These are phyloP conservation scores for Tyrophagus putrescentiae DNA, from an alignment of 1,140 invertebrate species.

Conservation along the genomic window DNA sequence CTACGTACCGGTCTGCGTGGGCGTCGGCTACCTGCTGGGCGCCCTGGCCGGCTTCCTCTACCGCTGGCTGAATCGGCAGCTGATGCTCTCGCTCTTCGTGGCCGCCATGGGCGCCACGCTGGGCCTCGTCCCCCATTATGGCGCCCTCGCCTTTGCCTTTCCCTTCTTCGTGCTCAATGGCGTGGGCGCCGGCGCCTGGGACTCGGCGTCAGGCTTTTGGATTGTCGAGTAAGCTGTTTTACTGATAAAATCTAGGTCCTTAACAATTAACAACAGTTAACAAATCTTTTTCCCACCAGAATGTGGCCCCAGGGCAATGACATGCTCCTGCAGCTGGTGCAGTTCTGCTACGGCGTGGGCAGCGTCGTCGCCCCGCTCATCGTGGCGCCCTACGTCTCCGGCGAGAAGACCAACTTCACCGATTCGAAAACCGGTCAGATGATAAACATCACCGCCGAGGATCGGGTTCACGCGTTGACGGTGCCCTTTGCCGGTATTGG, in stretches of 20 bases:
- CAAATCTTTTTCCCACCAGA: too few species aligned
- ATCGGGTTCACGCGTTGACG: neutral
- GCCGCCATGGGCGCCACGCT: neutral
- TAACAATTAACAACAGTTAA: too few species aligned
- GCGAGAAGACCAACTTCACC: neutral
- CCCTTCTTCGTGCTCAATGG: neutral
- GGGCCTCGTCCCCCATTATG: neutral
- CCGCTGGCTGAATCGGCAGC: conserved; percentile 4
- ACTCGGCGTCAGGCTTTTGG: neutral
- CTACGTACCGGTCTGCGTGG: neutral
- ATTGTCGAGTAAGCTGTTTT: too few species aligned
- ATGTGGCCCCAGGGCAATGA: conserved; percentile 12
- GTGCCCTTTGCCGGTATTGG: neutral
- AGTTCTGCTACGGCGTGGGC: conserved; percentile 10
- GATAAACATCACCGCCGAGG: neutral
- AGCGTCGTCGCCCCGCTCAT: neutral
- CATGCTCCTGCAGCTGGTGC: neutral
- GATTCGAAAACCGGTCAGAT: neutral
- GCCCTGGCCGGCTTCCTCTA: conserved; percentile 2
- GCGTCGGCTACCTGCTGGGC: neutral
- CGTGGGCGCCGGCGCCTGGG: neutral
- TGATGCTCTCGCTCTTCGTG: neutral
- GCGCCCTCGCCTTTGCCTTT: neutral
- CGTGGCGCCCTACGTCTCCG: neutral
- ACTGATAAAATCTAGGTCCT: too few species aligned